Evolutionary conservation across 2,888 invertebrate genomes (phyloP).

Genomic region (Fabriciana adippe): DNA sequence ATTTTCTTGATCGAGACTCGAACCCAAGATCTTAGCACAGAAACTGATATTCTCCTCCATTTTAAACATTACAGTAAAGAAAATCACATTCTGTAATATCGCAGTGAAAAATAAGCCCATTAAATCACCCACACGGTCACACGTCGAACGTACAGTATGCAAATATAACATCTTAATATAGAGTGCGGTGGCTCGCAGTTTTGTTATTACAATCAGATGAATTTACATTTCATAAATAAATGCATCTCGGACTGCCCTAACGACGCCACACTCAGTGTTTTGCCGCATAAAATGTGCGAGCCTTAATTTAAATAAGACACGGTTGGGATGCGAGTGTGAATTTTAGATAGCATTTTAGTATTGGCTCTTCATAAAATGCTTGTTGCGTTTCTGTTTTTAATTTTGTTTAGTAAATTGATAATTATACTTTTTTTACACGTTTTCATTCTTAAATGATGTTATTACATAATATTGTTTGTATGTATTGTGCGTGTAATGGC

Average conservation of each 20-base stretch:
- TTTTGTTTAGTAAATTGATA: background rate
- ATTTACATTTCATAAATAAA: slow-evolving; percentile 84
- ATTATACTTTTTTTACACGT: too few relatives aligned
- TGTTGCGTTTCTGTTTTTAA: background rate
- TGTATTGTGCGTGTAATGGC: too few relatives aligned
- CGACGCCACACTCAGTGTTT: slow-evolving; percentile 67
- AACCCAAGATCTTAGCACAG: too few relatives aligned
- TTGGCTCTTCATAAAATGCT: slow-evolving; percentile 16
- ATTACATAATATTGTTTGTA: too few relatives aligned
- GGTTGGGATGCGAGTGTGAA: slow-evolving; percentile 61
- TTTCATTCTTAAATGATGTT: too few relatives aligned
- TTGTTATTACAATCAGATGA: slow-evolving; percentile 82
- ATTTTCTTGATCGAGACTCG: too few relatives aligned
- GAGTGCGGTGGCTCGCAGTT: slow-evolving; percentile 74
- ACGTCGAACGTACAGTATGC: slow-evolving; percentile 70
- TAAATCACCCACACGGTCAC: slow-evolving; percentile 59
- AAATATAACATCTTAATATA: slow-evolving; percentile 83
- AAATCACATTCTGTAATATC: slow-evolving; percentile 35
- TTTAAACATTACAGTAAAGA: too few relatives aligned
- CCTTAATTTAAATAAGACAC: slow-evolving; percentile 69
- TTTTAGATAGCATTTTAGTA: slow-evolving; percentile 42
- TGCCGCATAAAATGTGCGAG: slow-evolving; percentile 61
- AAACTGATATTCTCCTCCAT: too few relatives aligned
- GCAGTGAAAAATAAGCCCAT: slow-evolving; percentile 49
- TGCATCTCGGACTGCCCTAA: slow-evolving; percentile 71